Evolutionary conservation across 2,888 invertebrate genomes (phyloP), one percentile per base, ranked within the genome.

Genomic region (Leptinotarsa juncta): DNA sequence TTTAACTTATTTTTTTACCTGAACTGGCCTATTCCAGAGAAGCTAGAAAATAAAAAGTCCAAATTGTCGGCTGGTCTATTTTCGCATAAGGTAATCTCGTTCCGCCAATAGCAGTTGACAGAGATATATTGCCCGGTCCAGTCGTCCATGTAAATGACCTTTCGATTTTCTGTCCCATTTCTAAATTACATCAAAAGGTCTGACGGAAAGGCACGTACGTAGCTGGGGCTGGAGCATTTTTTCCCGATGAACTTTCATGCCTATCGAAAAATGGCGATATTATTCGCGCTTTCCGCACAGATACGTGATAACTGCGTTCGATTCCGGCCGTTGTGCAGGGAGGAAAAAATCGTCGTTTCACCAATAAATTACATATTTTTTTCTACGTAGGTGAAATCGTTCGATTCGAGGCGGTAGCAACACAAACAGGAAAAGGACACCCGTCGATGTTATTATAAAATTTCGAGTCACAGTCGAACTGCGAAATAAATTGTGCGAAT

Each of bases 131-230:
- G 79, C 78, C 71, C 70, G 73, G 77, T 80, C 77, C 82, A 82
- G 73, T 79, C 80, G 78, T 72, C 82, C 82, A 82, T 83, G 83
- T 79, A 83, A 83, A 83, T 82, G 82, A 82, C 83, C 83, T 83
- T 82, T 82, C 80, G 81, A 79, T 82, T 82, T 81, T 75, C 79
- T 78, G 78, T 76, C 53, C 76, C 72, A 73, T 76, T 73, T 76
- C 73, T 76, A 73, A 78, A 81, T 80, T 78, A 77, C 76, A 79
- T 78, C 79, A 75, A 81, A 81, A 81, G 81, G 81, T 81, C 80
- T 77, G 77, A 62, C 62, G 62, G 42, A 15, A 62, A 42, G 70
- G 74, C 74, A 74, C 71, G 71, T 74, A 68, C 62, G 62, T 15
- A 32, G 62, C 32, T 10, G 32, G 62, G 67, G 42, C 62, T 68